Evolutionary conservation across 2,797 vertebrate genomes (phyloP).

Genomic region (Gymnoscopelus braueri): DNA sequence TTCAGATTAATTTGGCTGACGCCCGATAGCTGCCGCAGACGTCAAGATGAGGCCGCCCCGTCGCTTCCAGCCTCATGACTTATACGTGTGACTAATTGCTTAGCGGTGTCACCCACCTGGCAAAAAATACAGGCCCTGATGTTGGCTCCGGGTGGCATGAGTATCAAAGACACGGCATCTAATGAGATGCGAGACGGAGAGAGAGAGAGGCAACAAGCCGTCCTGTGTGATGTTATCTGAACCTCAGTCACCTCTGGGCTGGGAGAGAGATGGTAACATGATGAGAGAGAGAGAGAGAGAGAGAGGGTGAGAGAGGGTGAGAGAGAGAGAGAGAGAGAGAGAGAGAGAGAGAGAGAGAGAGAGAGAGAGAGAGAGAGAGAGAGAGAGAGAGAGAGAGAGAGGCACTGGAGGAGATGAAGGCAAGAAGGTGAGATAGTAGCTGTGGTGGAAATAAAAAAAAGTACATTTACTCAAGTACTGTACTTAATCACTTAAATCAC

Average conservation of each 20-base stretch:
- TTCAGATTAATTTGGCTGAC: constrained; percentile 47
- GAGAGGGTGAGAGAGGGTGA: too few relatives aligned
- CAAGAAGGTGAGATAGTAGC: not conserved
- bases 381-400: not conserved
- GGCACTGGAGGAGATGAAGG: not conserved
- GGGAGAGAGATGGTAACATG: constrained; percentile 46
- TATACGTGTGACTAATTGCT: constrained; percentile 62
- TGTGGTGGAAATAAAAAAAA: too few relatives aligned
- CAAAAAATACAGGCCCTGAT: constrained; percentile 48
- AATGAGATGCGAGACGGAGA: constrained; percentile 65
- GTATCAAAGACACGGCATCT: constrained; percentile 65
- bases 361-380: not conserved
- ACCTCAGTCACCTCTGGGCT: constrained; percentile 68
- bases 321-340: too few relatives aligned
- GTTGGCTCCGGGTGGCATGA: constrained; percentile 59
- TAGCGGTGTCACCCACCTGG: constrained; percentile 48
- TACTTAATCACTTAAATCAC: too few relatives aligned
- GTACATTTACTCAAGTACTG: too few relatives aligned
- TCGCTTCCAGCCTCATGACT: constrained; percentile 57
- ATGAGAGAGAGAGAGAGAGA: constrained; percentile 1
- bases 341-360: too few relatives aligned
- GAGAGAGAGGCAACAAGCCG: constrained; percentile 60
- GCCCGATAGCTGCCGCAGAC: constrained; percentile 29
- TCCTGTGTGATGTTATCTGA: constrained; percentile 73
- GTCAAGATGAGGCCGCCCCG: constrained; percentile 58